Percentiles rank a stretch among this genome's conserved stretches.
Conservation (phyloP, 2,797 vertebrate genomes). For the Myotis findleyi region DNA sequence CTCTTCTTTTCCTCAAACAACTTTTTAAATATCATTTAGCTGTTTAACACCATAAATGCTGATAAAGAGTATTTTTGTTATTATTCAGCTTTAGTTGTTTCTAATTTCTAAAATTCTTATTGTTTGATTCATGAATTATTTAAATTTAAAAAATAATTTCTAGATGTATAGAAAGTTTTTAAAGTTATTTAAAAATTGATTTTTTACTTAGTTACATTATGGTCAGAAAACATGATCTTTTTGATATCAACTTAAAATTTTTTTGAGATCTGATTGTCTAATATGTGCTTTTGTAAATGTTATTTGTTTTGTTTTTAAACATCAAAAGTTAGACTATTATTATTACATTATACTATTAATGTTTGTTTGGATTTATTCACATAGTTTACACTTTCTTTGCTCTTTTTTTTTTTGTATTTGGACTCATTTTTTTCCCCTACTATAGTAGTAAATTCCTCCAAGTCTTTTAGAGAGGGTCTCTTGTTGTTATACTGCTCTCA, state of each 20-base stretch:
- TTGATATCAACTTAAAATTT: neutral
- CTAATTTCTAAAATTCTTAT: neutral
- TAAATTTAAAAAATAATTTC: neutral
- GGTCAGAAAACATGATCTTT: neutral
- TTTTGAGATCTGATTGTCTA: neutral
- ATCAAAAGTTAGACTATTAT: neutral
- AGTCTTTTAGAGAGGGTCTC: neutral
- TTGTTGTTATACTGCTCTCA: neutral
- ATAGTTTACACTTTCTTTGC: neutral
- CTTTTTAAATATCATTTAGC: neutral
- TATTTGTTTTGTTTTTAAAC: neutral
- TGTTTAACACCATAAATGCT: neutral
- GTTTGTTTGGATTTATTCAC: neutral
- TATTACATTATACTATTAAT: neutral
- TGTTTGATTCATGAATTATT: neutral
- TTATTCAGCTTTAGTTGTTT: neutral
- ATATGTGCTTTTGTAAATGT: neutral
- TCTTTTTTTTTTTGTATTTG: neutral
- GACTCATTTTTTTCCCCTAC: neutral
- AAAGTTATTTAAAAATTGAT: neutral
- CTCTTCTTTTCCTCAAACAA: neutral
- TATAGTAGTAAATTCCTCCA: neutral
- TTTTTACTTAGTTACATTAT: neutral
- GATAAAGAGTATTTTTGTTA: neutral
- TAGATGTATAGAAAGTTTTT: neutral